These are phyloP conservation scores for Bombus sibiricus DNA, from an alignment of 1,140 invertebrate genomes.

Conservation along the genomic window DNA sequence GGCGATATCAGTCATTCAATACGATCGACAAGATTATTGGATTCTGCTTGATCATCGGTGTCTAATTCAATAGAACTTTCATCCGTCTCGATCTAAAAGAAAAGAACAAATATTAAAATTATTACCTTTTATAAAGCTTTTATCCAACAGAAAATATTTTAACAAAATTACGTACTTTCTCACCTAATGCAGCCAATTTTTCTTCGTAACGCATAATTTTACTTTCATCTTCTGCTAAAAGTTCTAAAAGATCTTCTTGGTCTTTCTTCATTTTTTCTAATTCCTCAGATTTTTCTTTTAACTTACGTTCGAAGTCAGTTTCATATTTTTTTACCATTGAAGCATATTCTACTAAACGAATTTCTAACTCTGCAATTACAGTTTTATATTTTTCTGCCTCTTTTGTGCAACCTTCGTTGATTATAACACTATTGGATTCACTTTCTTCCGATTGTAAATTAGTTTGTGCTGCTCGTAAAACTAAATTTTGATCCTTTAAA, in stretches of 20 bases:
- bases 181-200: slow-evolving; percentile 87
- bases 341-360: slow-evolving; percentile 69
- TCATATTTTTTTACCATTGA: slow-evolving; percentile 69
- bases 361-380: slow-evolving; percentile 73
- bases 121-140: neutral
- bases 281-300: slow-evolving; percentile 83
- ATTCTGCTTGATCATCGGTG: slow-evolving; percentile 76
- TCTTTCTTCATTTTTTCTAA: slow-evolving; percentile 91
- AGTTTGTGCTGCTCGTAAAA: slow-evolving; percentile 89
- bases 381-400: slow-evolving; percentile 74
- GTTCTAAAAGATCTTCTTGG: slow-evolving; percentile 94
- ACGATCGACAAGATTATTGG: slow-evolving; percentile 66
- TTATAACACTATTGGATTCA: slow-evolving; percentile 39
- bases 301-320: slow-evolving; percentile 74
- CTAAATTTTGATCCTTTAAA: slow-evolving; percentile 93
- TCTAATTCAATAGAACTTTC: slow-evolving; percentile 78
- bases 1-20: slow-evolving; percentile 5
- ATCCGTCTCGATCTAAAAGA: slow-evolving; percentile 76
- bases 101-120: neutral
- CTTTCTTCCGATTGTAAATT: slow-evolving; percentile 64
- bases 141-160: neutral
- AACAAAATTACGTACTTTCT: slow-evolving; percentile 82
- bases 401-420: slow-evolving; percentile 66
- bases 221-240: slow-evolving; percentile 92
- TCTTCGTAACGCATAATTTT: slow-evolving; percentile 89